Evolutionary conservation across 1,140 invertebrate species (phyloP).

Genomic region (Trinorchestia longiramus): DNA sequence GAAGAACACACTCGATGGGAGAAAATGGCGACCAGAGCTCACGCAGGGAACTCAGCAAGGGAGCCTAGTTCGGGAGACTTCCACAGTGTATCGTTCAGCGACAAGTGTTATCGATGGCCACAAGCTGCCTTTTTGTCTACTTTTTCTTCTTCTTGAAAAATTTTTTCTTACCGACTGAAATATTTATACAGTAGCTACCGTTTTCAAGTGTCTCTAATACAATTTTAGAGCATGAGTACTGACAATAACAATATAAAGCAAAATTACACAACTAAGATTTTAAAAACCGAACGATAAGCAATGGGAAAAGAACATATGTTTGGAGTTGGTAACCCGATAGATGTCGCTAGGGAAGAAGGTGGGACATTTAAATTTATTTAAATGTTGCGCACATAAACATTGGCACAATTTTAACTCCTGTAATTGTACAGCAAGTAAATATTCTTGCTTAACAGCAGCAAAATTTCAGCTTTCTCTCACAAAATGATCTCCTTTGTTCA

Average conservation of each 20-base stretch:
- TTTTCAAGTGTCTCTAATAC: not conserved
- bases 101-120: slow-evolving; percentile 11
- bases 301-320: slow-evolving; percentile 23
- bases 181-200: not conserved
- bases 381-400: too few relatives aligned
- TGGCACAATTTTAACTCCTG: too few relatives aligned
- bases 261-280: not conserved
- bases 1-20: slow-evolving; percentile 60
- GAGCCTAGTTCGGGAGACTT: not conserved
- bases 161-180: not conserved
- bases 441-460: too few relatives aligned
- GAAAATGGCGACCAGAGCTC: slow-evolving; percentile 64
- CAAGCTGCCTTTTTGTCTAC: not conserved
- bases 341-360: slow-evolving; percentile 13
- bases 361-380: slow-evolving; percentile 35
- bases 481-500: too few relatives aligned
- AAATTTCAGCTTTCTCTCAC: too few relatives aligned
- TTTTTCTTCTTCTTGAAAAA: not conserved
- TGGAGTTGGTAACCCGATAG: not conserved
- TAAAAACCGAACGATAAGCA: not conserved
- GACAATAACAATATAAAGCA: not conserved
- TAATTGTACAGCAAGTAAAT: too few relatives aligned
- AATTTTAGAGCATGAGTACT: not conserved
- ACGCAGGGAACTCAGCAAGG: slow-evolving; percentile 48
- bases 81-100: not conserved